Percentiles rank a stretch among this genome's conserved stretches.
Evolutionary conservation across 2,797 vertebrate species (phyloP).

Genomic region (Dendrocincla fuliginosa): DNA sequence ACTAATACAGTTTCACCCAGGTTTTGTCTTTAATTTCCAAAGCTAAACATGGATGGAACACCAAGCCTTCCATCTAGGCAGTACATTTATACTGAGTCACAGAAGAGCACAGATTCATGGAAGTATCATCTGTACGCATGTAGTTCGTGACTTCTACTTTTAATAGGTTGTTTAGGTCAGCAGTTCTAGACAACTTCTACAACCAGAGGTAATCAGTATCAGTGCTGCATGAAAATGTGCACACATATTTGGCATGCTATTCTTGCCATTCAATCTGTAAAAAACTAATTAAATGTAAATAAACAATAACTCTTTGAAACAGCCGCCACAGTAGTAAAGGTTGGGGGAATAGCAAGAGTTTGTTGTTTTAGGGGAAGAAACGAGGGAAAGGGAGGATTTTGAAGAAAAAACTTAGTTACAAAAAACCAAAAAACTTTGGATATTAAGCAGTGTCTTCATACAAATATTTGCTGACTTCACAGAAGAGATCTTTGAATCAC

Average conservation of each 20-base stretch:
- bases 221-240: background rate
- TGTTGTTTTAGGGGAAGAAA: background rate
- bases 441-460: background rate
- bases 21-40: background rate
- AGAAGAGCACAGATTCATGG: background rate
- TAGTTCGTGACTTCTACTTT: background rate
- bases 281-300: background rate
- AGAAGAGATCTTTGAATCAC: background rate
- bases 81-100: background rate
- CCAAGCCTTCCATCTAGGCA: background rate
- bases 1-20: background rate
- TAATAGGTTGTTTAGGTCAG: background rate
- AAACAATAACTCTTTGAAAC: background rate
- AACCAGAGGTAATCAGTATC: background rate
- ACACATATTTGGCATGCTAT: background rate
- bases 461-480: background rate
- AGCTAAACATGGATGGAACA: background rate
- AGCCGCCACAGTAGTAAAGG: background rate
- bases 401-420: background rate
- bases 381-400: background rate
- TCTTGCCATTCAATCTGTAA: background rate
- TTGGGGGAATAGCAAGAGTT: accelerated
- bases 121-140: background rate
- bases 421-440: background rate
- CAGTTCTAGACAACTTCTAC: background rate